A percentile compares a stretch with the other conserved stretches of the same genome.
phyloP scores from a whole-genome alignment of 1,140 invertebrate genomes.

The Trichonephila inaurata region DNA sequence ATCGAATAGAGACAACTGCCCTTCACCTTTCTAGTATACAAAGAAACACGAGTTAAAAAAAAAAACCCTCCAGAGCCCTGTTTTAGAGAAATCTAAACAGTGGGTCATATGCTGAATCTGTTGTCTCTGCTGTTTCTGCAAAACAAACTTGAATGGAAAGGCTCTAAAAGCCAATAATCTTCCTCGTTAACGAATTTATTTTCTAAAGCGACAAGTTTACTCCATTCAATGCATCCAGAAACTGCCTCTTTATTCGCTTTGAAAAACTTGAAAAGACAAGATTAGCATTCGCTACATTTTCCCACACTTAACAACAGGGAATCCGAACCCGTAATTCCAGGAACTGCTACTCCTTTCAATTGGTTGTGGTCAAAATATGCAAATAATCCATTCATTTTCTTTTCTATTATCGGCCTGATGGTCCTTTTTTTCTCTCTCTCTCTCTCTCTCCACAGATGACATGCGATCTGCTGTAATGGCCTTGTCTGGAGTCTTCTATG shows the following conservation, averaged over 20 bases:
- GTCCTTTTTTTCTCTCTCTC: neutral
- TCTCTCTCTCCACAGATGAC: neutral
- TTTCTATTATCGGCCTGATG: neutral
- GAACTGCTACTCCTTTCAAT: slow-evolving; percentile 23
- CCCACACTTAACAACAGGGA: slow-evolving; percentile 1
- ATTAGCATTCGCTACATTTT: slow-evolving; percentile 5
- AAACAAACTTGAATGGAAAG: neutral
- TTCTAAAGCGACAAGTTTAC: neutral
- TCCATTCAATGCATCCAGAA: neutral
- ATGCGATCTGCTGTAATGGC: slow-evolving; percentile 9
- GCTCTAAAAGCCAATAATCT: neutral
- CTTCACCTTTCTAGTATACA: too few species aligned
- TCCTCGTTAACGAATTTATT: neutral
- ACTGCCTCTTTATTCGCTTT: neutral
- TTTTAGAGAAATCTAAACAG: too few species aligned
- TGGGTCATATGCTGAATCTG: too few species aligned
- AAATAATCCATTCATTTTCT: slow-evolving; percentile 14
- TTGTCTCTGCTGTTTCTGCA: too few species aligned
- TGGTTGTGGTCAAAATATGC: neutral
- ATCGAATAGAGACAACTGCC: too few species aligned
- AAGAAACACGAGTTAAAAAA: too few species aligned
- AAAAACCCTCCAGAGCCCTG: too few species aligned
- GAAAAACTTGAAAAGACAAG: neutral
- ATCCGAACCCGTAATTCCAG: slow-evolving; percentile 11
- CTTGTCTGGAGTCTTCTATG: neutral